Percentiles rank a stretch among this genome's conserved stretches.
phyloP scores from a whole-genome alignment of 2,888 invertebrate genomes.

The Pristionchus japonicus region DNA sequence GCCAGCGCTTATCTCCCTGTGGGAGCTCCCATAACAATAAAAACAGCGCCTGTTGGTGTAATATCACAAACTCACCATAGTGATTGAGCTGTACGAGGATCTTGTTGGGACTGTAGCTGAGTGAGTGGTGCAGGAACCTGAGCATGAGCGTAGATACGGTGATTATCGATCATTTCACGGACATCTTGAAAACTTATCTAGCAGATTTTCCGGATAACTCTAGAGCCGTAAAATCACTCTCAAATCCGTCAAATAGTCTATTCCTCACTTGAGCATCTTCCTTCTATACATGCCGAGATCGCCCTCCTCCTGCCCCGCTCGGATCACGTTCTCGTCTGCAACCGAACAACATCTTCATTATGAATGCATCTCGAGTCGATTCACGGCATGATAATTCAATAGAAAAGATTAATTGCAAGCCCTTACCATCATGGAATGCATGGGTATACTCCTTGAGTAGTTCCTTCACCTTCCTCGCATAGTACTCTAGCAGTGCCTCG shows the following conservation, averaged over 20 bases:
- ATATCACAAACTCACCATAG: slow-evolving; percentile 48
- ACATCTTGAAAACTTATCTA: too few relatives aligned
- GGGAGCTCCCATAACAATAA: slow-evolving; percentile 83
- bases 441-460: slow-evolving; percentile 76
- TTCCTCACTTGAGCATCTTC: slow-evolving; percentile 64
- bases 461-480: slow-evolving; percentile 83
- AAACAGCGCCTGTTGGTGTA: slow-evolving; percentile 6
- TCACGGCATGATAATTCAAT: too few relatives aligned
- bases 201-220: too few relatives aligned
- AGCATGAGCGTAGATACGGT: too few relatives aligned
- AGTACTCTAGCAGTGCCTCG: slow-evolving; percentile 90
- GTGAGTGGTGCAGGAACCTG: slow-evolving; percentile 63
- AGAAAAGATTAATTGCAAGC: too few relatives aligned
- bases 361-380: neutral
- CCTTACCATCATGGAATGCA: slow-evolving; percentile 73
- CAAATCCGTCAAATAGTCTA: slow-evolving; percentile 83
- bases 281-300: slow-evolving; percentile 79
- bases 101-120: slow-evolving; percentile 66
- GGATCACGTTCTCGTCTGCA: slow-evolving; percentile 76
- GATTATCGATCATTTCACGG: too few relatives aligned
- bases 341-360: slow-evolving; percentile 25
- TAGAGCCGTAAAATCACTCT: slow-evolving; percentile 81
- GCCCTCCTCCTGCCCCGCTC: slow-evolving; percentile 77
- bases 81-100: slow-evolving; percentile 64
- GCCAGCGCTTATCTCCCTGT: too few relatives aligned